These are phyloP conservation scores for Schizothorax lantsangensis DNA, from an alignment of 2,797 vertebrate genomes.

Conservation along the genomic window DNA sequence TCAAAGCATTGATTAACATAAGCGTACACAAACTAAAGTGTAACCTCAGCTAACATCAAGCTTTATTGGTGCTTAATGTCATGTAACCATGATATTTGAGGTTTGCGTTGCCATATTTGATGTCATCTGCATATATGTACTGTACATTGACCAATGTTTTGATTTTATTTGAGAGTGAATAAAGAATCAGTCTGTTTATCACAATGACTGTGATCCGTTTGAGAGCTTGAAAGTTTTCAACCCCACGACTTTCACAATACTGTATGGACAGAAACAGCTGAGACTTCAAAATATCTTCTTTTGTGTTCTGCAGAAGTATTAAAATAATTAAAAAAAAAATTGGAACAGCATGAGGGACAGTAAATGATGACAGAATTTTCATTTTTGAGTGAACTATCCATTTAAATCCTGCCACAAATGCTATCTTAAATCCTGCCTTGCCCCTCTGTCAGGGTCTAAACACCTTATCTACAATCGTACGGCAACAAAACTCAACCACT, in stretches of 20 bases:
- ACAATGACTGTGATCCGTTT: neutral
- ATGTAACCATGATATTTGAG: neutral
- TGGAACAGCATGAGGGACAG: neutral
- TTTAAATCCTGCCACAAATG: neutral
- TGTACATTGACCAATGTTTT: neutral
- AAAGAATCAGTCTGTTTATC: neutral
- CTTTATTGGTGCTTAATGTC: neutral
- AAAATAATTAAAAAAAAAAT: neutral
- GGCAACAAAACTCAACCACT: slow-evolving; percentile 4
- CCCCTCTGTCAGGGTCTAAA: neutral
- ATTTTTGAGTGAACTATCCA: neutral
- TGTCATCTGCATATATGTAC: neutral
- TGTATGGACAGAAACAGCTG: neutral
- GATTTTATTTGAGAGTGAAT: neutral
- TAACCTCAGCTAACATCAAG: neutral
- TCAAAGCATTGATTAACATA: neutral
- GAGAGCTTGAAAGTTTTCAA: neutral
- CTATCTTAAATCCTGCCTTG: slow-evolving; percentile 12
- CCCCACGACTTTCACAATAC: neutral
- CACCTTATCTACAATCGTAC: neutral
- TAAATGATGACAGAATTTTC: neutral
- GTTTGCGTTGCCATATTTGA: neutral
- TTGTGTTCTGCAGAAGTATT: neutral
- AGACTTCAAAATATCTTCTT: neutral
- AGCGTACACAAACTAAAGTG: neutral